Percentiles rank a stretch among this genome's conserved stretches.
phyloP scores from a whole-genome alignment of 2,797 vertebrate species.

The Antennarius maculatus region DNA sequence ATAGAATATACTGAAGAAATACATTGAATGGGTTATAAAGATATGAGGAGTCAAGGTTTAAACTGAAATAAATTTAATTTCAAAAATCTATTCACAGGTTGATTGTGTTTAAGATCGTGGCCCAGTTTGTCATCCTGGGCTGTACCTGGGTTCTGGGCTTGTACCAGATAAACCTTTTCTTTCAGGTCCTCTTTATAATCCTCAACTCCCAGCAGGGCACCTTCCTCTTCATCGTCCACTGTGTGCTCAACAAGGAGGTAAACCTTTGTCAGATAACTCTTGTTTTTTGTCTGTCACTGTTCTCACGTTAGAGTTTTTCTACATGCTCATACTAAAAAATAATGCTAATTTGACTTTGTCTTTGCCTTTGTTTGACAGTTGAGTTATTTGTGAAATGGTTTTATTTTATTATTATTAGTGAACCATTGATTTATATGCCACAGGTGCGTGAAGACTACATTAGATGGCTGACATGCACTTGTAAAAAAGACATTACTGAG shows the following conservation, averaged over 20 bases:
- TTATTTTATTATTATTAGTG: not conserved
- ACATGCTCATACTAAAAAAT: no score
- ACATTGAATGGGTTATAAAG: no score
- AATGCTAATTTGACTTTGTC: no score
- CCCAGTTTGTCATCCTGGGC: slow-evolving; percentile 77
- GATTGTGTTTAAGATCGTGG: slow-evolving; percentile 75
- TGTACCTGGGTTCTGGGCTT: slow-evolving; percentile 79
- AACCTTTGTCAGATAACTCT: no score
- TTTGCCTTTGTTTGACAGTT: no score
- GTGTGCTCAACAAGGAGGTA: slow-evolving; percentile 72
- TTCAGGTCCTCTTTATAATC: slow-evolving; percentile 72
- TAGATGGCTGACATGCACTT: slow-evolving; percentile 48
- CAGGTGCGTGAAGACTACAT: slow-evolving; percentile 64
- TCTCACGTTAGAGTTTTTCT: no score
- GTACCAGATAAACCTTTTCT: slow-evolving; percentile 64
- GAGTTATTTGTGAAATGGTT: not conserved
- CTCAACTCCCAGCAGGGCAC: slow-evolving; percentile 81
- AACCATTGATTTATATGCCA: not conserved
- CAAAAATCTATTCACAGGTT: slow-evolving; percentile 45
- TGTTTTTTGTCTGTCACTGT: no score
- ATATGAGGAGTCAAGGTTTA: no score
- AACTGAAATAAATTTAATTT: no score
- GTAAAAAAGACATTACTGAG: slow-evolving; percentile 21
- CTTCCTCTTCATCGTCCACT: slow-evolving; percentile 78
- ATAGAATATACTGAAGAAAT: no score